phyloP scores from a whole-genome alignment of 2,888 invertebrate species.

The Ypsolopha scabrella region DNA sequence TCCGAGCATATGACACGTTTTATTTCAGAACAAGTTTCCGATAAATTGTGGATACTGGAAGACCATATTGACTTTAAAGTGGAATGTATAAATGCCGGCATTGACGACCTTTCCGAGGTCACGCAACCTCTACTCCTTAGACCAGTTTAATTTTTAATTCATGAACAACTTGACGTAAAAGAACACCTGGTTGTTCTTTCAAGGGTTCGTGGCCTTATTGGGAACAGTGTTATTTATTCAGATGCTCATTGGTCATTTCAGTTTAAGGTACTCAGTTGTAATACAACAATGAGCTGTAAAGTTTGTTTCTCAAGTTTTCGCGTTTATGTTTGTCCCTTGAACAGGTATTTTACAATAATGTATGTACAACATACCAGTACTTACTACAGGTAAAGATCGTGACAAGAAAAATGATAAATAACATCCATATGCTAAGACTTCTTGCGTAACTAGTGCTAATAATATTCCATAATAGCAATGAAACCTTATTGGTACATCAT shows the following conservation, averaged over 20 bases:
- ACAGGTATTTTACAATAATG: not conserved
- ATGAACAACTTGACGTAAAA: not conserved
- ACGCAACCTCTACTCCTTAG: not conserved
- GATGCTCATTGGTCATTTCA: not conserved
- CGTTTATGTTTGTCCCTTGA: not conserved
- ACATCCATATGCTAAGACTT: not conserved
- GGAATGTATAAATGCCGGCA: constrained; percentile 34
- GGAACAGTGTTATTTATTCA: not conserved
- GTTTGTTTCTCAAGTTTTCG: not conserved
- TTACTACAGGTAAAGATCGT: not conserved
- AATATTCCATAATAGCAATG: not conserved
- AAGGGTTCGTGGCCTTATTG: not conserved
- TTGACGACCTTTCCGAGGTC: constrained; percentile 48
- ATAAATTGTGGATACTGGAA: constrained; percentile 19
- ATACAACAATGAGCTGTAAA: not conserved
- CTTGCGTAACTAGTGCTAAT: not conserved
- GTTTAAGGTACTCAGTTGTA: no score
- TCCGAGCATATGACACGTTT: not conserved
- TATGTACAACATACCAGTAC: not conserved
- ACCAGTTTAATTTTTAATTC: not conserved
- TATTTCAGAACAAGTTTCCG: constrained; percentile 29
- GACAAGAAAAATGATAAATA: not conserved
- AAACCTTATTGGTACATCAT: not conserved
- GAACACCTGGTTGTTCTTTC: not conserved
- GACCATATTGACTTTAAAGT: constrained; percentile 21